A percentile compares a stretch with the other conserved stretches of the same genome.
Evolutionary conservation across 2,113 vertebrate species (phyloP).

Genomic region (Hyperoodon ampullatus): DNA sequence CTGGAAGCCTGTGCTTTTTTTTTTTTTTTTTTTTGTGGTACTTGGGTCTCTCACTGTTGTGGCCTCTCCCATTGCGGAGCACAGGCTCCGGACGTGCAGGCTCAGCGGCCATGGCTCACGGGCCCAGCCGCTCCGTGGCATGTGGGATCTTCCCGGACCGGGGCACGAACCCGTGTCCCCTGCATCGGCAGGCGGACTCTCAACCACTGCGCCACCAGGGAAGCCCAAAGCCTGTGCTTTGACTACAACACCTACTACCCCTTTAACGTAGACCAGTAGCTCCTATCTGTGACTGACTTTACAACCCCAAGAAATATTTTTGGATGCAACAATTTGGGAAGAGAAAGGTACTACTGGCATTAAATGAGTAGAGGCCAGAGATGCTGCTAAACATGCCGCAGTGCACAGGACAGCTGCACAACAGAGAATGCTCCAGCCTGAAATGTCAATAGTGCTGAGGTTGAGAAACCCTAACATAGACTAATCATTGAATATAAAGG

Average conservation of each 20-base stretch:
- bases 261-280: not conserved
- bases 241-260: not conserved
- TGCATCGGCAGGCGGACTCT: too few relatives aligned
- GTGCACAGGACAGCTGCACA: not conserved
- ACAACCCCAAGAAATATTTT: not conserved
- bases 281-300: not conserved
- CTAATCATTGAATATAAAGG: not conserved
- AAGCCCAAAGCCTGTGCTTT: not conserved
- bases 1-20: not conserved
- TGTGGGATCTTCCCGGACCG: too few relatives aligned
- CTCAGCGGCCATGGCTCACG: too few relatives aligned
- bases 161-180: too few relatives aligned
- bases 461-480: not conserved
- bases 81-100: too few relatives aligned
- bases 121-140: too few relatives aligned
- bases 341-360: not conserved
- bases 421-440: not conserved
- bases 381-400: accelerated
- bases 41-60: too few relatives aligned
- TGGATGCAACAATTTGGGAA: not conserved
- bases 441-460: not conserved
- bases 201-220: not conserved
- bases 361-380: not conserved
- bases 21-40: too few relatives aligned
- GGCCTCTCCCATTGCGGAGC: too few relatives aligned